These are phyloP conservation scores for Cynopterus sphinx DNA, from an alignment of 2,797 vertebrate species.

Conservation along the genomic window DNA sequence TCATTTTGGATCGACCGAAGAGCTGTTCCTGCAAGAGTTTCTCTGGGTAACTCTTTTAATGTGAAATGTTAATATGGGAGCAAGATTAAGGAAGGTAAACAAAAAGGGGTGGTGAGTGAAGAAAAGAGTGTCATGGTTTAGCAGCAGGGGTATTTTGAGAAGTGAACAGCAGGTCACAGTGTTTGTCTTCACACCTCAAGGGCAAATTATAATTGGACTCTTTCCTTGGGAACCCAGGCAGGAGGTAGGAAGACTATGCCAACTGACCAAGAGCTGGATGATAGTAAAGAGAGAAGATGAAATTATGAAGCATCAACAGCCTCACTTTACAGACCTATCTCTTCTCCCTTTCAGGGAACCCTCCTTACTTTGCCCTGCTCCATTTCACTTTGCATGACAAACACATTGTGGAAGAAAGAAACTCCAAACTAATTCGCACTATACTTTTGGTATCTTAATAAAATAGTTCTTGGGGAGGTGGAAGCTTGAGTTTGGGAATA, in stretches of 20 bases:
- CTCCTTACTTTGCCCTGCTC: background rate
- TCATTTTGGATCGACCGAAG: slow-evolving; percentile 97
- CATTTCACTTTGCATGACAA: background rate
- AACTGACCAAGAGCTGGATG: background rate
- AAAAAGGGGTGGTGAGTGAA: background rate
- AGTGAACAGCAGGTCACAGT: background rate
- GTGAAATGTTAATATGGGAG: background rate
- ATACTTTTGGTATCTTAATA: background rate
- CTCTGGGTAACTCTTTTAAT: slow-evolving; percentile 88
- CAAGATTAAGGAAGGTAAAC: background rate
- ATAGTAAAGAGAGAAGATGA: background rate
- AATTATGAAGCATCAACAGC: background rate
- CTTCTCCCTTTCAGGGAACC: background rate
- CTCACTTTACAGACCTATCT: background rate
- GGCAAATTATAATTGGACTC: background rate
- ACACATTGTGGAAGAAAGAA: background rate
- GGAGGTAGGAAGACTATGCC: background rate
- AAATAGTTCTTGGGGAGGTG: background rate
- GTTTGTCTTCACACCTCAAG: background rate
- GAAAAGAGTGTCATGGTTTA: background rate
- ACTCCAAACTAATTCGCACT: background rate
- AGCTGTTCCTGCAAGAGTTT: slow-evolving; percentile 94
- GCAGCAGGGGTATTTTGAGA: background rate
- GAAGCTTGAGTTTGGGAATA: background rate
- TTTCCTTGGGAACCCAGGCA: background rate